These are phyloP conservation scores for Rhagonycha lutea DNA, from an alignment of 2,888 invertebrate genomes.

Conservation along the genomic window DNA sequence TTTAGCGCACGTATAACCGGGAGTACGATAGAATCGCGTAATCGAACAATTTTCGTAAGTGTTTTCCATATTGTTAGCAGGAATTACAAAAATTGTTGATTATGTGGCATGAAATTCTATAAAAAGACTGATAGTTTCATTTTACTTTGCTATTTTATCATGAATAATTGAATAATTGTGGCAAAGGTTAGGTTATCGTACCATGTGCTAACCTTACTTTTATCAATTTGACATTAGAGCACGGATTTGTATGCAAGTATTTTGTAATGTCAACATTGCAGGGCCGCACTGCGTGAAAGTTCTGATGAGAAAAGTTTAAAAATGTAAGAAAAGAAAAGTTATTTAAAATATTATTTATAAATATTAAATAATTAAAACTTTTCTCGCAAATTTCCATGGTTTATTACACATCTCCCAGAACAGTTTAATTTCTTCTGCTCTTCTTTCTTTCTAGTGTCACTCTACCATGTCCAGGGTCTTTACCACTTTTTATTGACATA, in stretches of 20 bases:
- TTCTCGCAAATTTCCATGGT: too few species aligned
- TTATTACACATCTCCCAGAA: too few species aligned
- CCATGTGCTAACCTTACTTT: constrained; percentile 19
- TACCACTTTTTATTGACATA: too few species aligned
- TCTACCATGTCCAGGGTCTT: too few species aligned
- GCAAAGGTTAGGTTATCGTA: constrained; percentile 26
- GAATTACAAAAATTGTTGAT: background rate
- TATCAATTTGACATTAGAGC: background rate
- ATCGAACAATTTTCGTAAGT: constrained; percentile 18
- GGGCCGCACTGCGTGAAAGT: background rate
- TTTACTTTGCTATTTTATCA: background rate
- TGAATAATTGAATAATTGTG: background rate
- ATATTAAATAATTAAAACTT: too few species aligned
- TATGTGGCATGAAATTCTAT: background rate
- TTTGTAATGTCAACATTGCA: background rate
- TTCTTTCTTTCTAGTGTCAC: too few species aligned
- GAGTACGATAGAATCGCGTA: constrained; percentile 66
- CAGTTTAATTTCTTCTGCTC: too few species aligned
- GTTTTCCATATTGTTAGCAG: background rate
- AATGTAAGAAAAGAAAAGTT: too few species aligned
- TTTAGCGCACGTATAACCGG: constrained; percentile 65
- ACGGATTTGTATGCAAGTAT: constrained; percentile 14
- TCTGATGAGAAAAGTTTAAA: too few species aligned
- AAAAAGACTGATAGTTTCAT: constrained; percentile 1
- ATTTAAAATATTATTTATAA: too few species aligned